Conservation (phyloP, 2,113 vertebrate genomes). For the Zapornia atra region DNA sequence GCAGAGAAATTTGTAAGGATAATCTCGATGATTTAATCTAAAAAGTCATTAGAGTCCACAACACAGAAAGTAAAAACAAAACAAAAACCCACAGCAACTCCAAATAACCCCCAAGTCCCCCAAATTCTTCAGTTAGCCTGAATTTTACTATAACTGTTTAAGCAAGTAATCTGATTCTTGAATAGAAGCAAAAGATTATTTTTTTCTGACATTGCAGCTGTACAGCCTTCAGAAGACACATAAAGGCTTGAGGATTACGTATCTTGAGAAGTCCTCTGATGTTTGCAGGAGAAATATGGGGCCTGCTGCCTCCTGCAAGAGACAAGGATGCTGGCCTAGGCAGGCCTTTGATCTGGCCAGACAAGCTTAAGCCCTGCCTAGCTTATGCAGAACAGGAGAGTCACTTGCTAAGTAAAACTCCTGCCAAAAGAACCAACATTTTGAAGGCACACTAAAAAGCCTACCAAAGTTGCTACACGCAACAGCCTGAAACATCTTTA, state of each 20-base stretch:
- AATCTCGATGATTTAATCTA: not conserved
- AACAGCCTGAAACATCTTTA: not conserved
- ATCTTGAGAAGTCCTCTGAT: not conserved
- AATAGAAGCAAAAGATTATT: not conserved
- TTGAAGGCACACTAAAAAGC: conserved; percentile 58
- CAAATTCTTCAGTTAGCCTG: not conserved
- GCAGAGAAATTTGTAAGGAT: not conserved
- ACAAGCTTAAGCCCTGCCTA: not conserved
- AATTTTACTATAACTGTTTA: not conserved
- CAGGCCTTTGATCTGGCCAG: not conserved
- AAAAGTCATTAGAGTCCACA: not conserved
- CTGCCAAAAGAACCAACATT: not conserved
- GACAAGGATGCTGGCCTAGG: not conserved
- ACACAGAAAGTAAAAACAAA: not conserved
- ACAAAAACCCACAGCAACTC: no score
- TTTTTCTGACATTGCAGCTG: not conserved
- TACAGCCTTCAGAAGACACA: not conserved
- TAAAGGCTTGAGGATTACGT: not conserved
- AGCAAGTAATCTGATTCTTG: not conserved
- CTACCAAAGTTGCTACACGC: not conserved
- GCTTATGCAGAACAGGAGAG: not conserved
- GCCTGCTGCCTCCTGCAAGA: not conserved
- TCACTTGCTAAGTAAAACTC: not conserved
- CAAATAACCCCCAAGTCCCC: not conserved
- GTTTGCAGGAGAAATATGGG: not conserved